A percentile compares a stretch with the other conserved stretches of the same genome.
Evolutionary conservation across 2,888 invertebrate species (phyloP).

Genomic region (Archips crataeganus): DNA sequence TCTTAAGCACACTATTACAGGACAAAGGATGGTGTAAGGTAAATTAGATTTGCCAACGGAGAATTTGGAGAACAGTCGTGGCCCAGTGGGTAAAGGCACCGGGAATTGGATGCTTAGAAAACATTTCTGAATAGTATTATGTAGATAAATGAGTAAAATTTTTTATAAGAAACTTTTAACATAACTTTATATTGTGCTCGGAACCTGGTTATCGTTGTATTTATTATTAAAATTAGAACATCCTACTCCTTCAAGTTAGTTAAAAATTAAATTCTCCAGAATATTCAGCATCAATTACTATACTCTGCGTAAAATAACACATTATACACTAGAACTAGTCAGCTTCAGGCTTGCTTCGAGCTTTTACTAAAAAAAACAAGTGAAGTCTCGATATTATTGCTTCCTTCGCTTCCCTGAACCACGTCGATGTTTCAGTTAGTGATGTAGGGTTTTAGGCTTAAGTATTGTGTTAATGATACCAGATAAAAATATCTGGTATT

Average conservation of each 20-base stretch:
- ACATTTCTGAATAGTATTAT: background rate
- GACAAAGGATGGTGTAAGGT: background rate
- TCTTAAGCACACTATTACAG: background rate
- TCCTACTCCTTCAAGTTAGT: too few relatives aligned
- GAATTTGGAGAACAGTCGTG: background rate
- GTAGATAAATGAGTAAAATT: too few relatives aligned
- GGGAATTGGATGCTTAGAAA: background rate
- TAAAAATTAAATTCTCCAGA: background rate
- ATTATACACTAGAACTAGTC: constrained; percentile 6
- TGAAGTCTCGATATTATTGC: constrained; percentile 13
- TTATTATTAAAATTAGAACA: too few relatives aligned
- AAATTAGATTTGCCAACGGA: constrained; percentile 5
- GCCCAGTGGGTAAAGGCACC: constrained; percentile 8
- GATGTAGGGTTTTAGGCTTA: background rate
- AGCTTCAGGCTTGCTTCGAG: background rate
- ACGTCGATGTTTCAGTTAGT: background rate
- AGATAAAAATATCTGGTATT: background rate
- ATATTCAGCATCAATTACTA: background rate
- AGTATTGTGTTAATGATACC: background rate
- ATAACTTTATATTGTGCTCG: too few relatives aligned
- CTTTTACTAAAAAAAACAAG: constrained; percentile 19
- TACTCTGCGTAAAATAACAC: background rate
- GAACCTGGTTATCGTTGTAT: too few relatives aligned
- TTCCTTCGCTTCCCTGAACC: background rate
- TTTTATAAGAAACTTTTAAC: too few relatives aligned